Evolutionary conservation across 2,113 vertebrate genomes (phyloP), one percentile per base, ranked within the genome.

Genomic region (Apistogramma diplotaenia): DNA sequence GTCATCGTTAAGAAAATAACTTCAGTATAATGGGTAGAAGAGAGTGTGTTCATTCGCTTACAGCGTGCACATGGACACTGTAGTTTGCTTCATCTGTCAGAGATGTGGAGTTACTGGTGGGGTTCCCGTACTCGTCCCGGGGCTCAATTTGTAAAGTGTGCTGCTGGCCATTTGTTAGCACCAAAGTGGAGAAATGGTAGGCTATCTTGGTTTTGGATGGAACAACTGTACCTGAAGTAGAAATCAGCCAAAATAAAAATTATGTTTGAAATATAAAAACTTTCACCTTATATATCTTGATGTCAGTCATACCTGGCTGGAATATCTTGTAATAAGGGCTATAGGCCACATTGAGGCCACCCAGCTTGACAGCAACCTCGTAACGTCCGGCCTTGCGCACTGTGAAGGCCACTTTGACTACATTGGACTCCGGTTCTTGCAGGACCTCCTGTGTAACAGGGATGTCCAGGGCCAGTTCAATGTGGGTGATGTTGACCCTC

Each of bases 271-370:
- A 59, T 3, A 51, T 4, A 16, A 29, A 6, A 58, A 46, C 61
- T 46, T 65, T 25, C 25, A 46, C 6, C 3, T 11, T 11, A 9
- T 10, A 37, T 10, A 37, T 37, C 9, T 19, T n/a, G 27, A 70
- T 5, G 5, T 6, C 18, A 16, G 21, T 56, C 89, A 87, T 95
- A 99, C 98, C 98, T 95, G 98, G 96, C 89, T 99, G 97, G 92
- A 99, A 99, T 84, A 97, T 96, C 91, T 99, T 99, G 93, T 97
- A 98, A 93, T 99, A 99, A 27, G 98, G 98, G 89, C 98, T 99
- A 91, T 98, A 98, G 60, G 97, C 98, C 87, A 99, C 97, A 78
- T 98, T 98, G 86, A 98, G 95, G 60, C 98, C 98, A 23, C 97
- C 97, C 0, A 99, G 96, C 89, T 98, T 99, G 87, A 99, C 96